These are phyloP conservation scores for Apeira syringaria DNA, from an alignment of 2,888 invertebrate genomes.

Conservation along the genomic window DNA sequence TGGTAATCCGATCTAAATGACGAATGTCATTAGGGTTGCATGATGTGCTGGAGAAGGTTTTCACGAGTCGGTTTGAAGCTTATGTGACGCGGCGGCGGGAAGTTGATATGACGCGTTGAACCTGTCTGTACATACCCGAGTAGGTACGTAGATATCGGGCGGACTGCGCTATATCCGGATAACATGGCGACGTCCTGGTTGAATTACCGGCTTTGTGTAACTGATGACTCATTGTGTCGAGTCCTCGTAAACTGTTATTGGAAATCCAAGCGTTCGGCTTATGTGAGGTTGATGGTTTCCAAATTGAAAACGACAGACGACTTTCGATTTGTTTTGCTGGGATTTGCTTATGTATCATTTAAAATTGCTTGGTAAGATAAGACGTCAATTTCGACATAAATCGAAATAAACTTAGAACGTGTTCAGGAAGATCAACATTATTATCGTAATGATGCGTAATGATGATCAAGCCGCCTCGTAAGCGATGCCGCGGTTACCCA, in stretches of 20 bases:
- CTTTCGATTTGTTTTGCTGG: slow-evolving; percentile 25
- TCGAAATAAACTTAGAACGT: no score
- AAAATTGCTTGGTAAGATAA: no score
- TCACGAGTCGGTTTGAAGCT: slow-evolving; percentile 32
- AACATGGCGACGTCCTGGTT: slow-evolving; percentile 47
- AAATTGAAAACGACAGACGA: slow-evolving; percentile 28
- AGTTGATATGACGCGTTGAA: slow-evolving; percentile 19
- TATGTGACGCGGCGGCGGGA: slow-evolving; percentile 5
- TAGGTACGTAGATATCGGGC: slow-evolving; percentile 30
- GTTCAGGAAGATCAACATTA: no score
- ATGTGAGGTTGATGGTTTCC: slow-evolving; percentile 27
- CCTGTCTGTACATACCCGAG: neutral
- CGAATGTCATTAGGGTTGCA: slow-evolving; percentile 25
- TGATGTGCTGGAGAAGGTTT: slow-evolving; percentile 14
- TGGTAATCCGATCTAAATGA: slow-evolving; percentile 50
- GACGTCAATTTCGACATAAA: no score
- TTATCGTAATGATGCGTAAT: no score
- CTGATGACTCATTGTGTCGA: slow-evolving; percentile 52
- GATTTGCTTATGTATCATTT: no score
- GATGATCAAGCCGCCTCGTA: no score
- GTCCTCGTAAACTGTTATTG: slow-evolving; percentile 48
- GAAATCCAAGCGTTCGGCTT: slow-evolving; percentile 36
- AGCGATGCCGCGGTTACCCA: no score
- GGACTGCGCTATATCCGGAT: slow-evolving; percentile 44
- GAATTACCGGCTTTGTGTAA: slow-evolving; percentile 55